Conservation (phyloP, 2,888 invertebrate species). For the Caenorhabditis auriculariae region DNA sequence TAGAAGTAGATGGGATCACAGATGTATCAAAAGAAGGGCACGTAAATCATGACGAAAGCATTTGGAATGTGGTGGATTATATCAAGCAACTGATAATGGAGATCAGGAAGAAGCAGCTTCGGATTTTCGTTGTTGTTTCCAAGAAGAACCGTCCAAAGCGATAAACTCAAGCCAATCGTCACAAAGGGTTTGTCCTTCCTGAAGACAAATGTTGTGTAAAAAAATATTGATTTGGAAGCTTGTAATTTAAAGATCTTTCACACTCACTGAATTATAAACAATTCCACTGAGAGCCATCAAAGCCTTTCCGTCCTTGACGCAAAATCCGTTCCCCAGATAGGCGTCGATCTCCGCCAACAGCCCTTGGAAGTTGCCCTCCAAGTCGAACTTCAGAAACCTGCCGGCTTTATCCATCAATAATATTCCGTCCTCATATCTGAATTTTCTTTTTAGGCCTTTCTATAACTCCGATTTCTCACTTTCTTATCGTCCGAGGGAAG, state of each 20-base stretch:
- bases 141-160: conserved; percentile 52
- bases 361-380: conserved; percentile 23
- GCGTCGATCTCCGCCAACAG: conserved; percentile 53
- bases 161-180: conserved; percentile 61
- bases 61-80: no score
- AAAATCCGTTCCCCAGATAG: conserved; percentile 57
- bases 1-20: no score
- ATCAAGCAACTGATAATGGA: no score
- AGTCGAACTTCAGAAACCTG: conserved; percentile 45
- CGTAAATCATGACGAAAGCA: not conserved
- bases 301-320: conserved; percentile 43
- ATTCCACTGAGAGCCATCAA: conserved; percentile 54
- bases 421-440: conserved; percentile 38
- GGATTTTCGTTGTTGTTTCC: conserved; percentile 39
- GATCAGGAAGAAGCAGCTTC: no score
- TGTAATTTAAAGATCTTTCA: conserved; percentile 8
- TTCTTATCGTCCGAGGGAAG: conserved; percentile 50
- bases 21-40: not conserved
- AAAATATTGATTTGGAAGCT: not conserved
- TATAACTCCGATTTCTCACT: conserved; percentile 16
- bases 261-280: conserved; percentile 41
- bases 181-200: conserved; percentile 48
- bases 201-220: not conserved
- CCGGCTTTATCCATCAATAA: conserved; percentile 57
- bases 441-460: conserved; percentile 6